phyloP scores from a whole-genome alignment of 2,113 vertebrate species.

The Rafetus swinhoei region DNA sequence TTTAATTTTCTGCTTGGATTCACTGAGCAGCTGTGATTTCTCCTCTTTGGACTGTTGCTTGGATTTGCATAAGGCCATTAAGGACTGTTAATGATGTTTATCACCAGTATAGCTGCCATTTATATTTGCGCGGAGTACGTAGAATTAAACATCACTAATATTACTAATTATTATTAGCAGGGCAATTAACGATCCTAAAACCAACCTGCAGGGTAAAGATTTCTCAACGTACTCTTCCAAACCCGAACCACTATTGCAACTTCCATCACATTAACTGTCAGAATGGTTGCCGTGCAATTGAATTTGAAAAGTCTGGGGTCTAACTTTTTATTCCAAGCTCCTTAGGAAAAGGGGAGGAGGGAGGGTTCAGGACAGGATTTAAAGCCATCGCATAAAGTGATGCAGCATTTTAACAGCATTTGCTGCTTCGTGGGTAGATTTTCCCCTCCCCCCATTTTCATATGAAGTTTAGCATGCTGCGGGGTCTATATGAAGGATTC shows the following conservation, averaged over 20 bases:
- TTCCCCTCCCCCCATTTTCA: background rate
- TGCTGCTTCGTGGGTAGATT: background rate
- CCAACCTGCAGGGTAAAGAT: background rate
- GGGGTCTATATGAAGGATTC: background rate
- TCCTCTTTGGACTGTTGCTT: background rate
- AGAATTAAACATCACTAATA: conserved; percentile 4
- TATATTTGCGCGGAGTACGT: conserved; percentile 3
- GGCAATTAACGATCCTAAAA: background rate
- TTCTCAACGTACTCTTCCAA: background rate
- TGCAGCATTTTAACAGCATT: background rate
- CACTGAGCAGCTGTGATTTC: conserved; percentile 27
- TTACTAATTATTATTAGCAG: background rate
- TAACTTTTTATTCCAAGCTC: background rate
- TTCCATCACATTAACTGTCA: background rate
- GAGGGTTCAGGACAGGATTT: background rate
- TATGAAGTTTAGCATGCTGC: background rate
- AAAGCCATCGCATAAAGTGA: background rate
- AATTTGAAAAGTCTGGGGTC: background rate
- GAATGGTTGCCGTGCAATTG: background rate
- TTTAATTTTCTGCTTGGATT: conserved; percentile 47
- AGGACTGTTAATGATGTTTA: conserved; percentile 10
- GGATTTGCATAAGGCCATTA: conserved; percentile 37
- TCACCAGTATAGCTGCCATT: conserved; percentile 16
- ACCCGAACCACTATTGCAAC: accelerated
- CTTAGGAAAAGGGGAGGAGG: background rate